Evolutionary conservation across 2,113 vertebrate species (phyloP).

Genomic region (Lathamus discolor): DNA sequence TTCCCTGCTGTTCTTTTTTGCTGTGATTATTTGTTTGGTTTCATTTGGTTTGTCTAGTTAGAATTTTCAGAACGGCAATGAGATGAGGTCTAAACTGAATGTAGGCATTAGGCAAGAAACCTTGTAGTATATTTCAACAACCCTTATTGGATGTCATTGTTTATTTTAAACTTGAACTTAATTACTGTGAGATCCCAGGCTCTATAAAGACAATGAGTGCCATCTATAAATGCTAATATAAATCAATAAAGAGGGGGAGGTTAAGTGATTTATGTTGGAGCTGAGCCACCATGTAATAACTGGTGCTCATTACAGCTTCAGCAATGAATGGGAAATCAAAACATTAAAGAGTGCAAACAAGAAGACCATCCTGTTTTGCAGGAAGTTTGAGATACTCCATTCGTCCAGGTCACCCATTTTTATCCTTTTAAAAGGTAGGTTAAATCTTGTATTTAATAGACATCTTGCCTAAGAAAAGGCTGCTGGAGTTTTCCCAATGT

Average conservation of each 20-base stretch:
- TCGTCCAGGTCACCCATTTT: background rate
- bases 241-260: constrained; percentile 37
- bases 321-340: constrained; percentile 33
- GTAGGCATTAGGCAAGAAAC: background rate
- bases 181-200: constrained; percentile 35
- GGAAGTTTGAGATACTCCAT: background rate
- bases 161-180: constrained; percentile 50
- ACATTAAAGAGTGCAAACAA: background rate
- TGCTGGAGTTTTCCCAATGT: constrained; percentile 30
- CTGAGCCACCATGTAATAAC: constrained; percentile 19
- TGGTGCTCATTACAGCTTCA: constrained; percentile 1
- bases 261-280: constrained; percentile 47
- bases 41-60: background rate
- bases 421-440: background rate
- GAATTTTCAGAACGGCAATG: background rate
- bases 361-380: background rate
- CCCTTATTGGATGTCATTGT: background rate
- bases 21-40: background rate
- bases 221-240: constrained; percentile 49
- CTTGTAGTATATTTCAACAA: background rate
- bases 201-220: constrained; percentile 35
- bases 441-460: constrained; percentile 8
- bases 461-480: background rate
- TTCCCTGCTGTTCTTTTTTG: background rate
- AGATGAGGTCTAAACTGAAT: background rate